Evolutionary conservation across 2,888 invertebrate species (phyloP), one percentile per base, ranked within the genome.

Genomic region (Rhagium mordax): DNA sequence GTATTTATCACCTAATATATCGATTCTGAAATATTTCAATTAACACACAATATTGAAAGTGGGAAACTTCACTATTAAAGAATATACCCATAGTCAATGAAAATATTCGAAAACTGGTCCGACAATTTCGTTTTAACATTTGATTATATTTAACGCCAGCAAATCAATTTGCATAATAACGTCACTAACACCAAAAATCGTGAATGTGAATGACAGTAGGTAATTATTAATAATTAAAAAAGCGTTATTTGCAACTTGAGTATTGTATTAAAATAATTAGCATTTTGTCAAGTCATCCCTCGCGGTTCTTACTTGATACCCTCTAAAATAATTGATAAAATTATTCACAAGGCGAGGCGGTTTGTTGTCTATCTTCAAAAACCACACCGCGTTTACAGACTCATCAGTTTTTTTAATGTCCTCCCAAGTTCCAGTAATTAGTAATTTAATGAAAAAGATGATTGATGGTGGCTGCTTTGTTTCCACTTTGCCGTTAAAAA

Each of bases 391-490:
- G 72, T 72, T 72, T 59, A 65, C 69, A 49, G 67, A 71, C 66
- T 65, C 60, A 53, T 68, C 59, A 59, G 27, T 49, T 57, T 65
- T 65, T 65, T 55, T 7, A 29, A 27, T 13, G 33, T 41, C 65
- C 27, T 24, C 53, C 51, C 55, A 27, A 55, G 33, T 21, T 65
- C 20, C 21, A 55, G 77, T 74, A 77, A 77, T 77, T 77, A 74
- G 70, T 69, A 70, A 71, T 77, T 71, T 72, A 71, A 66, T 67
- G 74, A 74, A 77, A 77, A 74, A 76, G 71, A 77, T 77, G 77
- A 77, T 77, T 77, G 71, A 77, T 77, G 77, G 33, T 27, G 18
- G 18, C 53, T 65, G 65, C 29, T 65, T 53, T 65, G 65, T 65
- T 53, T 53, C 65, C 65, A 21, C 53, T 53, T 7, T 15, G 33